Evolutionary conservation across 2,888 invertebrate genomes (phyloP).

Genomic region (Caenorhabditis japonica): DNA sequence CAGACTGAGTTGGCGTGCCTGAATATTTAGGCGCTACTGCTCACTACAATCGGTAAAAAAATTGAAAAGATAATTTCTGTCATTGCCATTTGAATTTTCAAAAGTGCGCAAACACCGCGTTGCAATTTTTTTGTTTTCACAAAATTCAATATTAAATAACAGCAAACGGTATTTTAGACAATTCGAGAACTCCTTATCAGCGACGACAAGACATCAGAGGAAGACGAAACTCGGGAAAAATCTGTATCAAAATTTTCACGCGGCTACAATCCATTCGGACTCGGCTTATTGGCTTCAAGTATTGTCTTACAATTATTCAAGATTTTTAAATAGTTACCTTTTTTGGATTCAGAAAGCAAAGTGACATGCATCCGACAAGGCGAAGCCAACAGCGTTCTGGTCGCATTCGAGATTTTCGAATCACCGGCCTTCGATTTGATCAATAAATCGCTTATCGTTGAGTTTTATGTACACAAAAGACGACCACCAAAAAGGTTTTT

Average conservation of each 20-base stretch:
- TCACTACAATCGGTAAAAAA: no score
- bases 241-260: constrained; percentile 29
- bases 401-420: constrained; percentile 48
- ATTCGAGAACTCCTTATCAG: constrained; percentile 44
- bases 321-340: background rate
- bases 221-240: constrained; percentile 46
- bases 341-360: constrained; percentile 33
- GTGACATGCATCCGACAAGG: constrained; percentile 33
- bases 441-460: constrained; percentile 45
- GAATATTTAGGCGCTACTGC: no score
- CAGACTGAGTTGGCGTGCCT: no score
- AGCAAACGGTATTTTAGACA: constrained; percentile 36
- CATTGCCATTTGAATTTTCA: no score
- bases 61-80: no score
- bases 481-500: constrained; percentile 45
- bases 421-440: constrained; percentile 31
- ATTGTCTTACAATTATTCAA: background rate
- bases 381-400: constrained; percentile 36
- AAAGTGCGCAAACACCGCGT: no score
- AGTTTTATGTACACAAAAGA: constrained; percentile 44
- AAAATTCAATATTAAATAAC: no score
- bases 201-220: constrained; percentile 30
- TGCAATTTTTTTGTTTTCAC: no score
- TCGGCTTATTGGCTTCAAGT: constrained; percentile 26
- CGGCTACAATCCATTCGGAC: constrained; percentile 36